Conservation (phyloP, 2,113 vertebrate genomes). For the Pachypanchax playfairii region DNA sequence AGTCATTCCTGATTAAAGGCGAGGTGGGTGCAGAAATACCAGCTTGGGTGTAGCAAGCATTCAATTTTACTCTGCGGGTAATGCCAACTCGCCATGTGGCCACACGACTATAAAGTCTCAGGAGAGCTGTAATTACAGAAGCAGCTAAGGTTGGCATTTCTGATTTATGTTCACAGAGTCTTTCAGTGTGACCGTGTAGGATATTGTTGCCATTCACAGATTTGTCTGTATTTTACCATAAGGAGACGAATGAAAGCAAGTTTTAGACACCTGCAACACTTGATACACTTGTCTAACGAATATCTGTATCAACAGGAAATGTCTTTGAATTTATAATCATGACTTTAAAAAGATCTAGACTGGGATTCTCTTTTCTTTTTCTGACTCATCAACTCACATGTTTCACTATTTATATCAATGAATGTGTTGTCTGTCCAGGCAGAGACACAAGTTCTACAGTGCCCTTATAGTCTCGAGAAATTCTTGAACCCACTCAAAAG, state of each 20-base stretch:
- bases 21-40: conserved; percentile 77
- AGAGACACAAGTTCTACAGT: conserved; percentile 70
- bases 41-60: conserved; percentile 71
- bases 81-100: conserved; percentile 71
- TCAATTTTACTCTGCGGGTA: conserved; percentile 70
- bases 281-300: too few species aligned
- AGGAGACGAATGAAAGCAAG: not conserved
- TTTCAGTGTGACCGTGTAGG: conserved; percentile 70
- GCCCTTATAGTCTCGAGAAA: conserved; percentile 65
- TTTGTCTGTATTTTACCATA: conserved; percentile 15
- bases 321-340: too few species aligned
- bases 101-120: conserved; percentile 62
- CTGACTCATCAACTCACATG: conserved; percentile 23
- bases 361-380: conserved; percentile 1
- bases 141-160: conserved; percentile 53
- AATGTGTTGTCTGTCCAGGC: conserved; percentile 37
- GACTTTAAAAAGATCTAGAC: too few species aligned
- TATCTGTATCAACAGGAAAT: conserved; percentile 21
- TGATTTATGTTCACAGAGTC: conserved; percentile 62
- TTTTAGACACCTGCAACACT: conserved; percentile 26
- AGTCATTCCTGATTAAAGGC: conserved; percentile 77
- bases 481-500: conserved; percentile 79
- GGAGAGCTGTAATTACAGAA: conserved; percentile 77
- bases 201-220: conserved; percentile 57
- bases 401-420: conserved; percentile 56